Base-by-base conservation (phyloP, 2,113 vertebrate species). In the Rafetus swinhoei region DNA sequence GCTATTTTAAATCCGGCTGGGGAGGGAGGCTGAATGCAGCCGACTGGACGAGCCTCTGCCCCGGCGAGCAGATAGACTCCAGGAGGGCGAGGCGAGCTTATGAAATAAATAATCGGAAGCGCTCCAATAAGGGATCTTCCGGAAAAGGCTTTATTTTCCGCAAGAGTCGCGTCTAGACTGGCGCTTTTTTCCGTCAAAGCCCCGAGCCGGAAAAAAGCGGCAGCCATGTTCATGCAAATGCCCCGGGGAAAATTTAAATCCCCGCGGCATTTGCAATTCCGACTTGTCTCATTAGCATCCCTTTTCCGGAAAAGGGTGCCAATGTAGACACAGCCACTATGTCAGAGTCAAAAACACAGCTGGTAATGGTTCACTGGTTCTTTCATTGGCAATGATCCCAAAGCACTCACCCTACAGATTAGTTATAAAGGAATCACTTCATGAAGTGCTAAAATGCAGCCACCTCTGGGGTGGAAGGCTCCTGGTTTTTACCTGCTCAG, bases 31-130 rank as follows among this genome's bases (percentile, higher is more conserved):
- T 6, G 12, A 50, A 25, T 50, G 22, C 39, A 7, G 74, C 39
- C 50, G 39, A 45, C 39, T 25, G 39, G 74, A 45, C 39, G 45
- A 13, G 39, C 39, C 22, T 39, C 6, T 0, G 3, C 65, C 15
- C 29, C 84, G 57, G 10, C 81, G 7, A 62, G 52, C 54, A 86
- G 15, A 1, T 24, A 80, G 92, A 83, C 0, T 2, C 14, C 7
- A 81, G 14, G 0, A 1, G 12, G 62, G 19, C 45, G 10, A 24
- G 5, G 53, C 0, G 0, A 3, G 8, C 0, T 92, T 14, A 7
- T 7, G 69, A 74, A 86, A 81, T 50, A 5, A 84, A 25, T 2
- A 1, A 27, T 29, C 11, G 79, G 60, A 7, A 39, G n/a, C 54
- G 56, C 22, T 15, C 22, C 1, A 1, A 81, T 22, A 16, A n/a